Evolutionary conservation across 2,113 vertebrate species (phyloP).

Genomic region (Notarius lentiginosus): DNA sequence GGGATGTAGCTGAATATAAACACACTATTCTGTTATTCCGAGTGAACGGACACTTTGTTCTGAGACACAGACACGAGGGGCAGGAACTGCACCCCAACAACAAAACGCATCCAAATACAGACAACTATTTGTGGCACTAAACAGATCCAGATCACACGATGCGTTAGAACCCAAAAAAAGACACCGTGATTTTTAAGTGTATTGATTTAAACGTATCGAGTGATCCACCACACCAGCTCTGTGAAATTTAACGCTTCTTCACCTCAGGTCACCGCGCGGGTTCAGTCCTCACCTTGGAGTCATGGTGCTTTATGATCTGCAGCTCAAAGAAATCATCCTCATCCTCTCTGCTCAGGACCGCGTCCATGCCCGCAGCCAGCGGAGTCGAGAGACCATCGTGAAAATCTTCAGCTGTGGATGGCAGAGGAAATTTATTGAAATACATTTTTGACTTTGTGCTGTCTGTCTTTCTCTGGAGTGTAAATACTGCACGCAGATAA

Average conservation of each 20-base stretch:
- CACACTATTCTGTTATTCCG: not conserved
- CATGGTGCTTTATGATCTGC: constrained; percentile 88
- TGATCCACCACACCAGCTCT: not conserved
- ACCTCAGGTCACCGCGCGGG: too few species aligned
- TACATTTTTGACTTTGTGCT: not conserved
- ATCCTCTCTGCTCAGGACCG: constrained; percentile 82
- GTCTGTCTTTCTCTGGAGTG: not conserved
- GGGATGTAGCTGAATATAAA: not conserved
- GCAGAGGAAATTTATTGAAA: not conserved
- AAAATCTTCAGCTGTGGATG: constrained; percentile 84
- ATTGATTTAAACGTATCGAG: not conserved
- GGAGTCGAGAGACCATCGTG: constrained; percentile 89
- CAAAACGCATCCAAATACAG: not conserved
- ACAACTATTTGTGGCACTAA: not conserved
- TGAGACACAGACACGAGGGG: not conserved
- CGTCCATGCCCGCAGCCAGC: constrained; percentile 89
- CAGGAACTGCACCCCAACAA: not conserved
- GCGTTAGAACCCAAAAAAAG: not conserved
- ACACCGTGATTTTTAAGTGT: not conserved
- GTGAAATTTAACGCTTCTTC: not conserved
- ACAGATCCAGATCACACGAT: not conserved
- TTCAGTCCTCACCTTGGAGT: constrained; percentile 78
- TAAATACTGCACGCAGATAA: not conserved
- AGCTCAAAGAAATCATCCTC: constrained; percentile 95
- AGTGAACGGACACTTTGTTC: not conserved